These are phyloP conservation scores for Harpagifer antarcticus DNA, from an alignment of 2,797 vertebrate genomes.

Conservation along the genomic window DNA sequence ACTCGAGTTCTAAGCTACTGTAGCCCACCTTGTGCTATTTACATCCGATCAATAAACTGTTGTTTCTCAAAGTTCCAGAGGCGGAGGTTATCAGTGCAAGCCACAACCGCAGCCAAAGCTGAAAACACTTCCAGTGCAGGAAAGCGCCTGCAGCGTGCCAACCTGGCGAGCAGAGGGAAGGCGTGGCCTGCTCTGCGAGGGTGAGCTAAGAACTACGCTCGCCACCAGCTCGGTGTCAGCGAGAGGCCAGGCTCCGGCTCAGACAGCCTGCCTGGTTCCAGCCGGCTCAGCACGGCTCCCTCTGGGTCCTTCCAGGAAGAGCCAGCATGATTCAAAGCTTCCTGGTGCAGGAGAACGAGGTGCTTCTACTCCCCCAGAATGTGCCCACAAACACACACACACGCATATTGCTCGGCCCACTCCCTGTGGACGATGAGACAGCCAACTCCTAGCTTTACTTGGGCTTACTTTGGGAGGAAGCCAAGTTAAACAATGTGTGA, in stretches of 20 bases:
- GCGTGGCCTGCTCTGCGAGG: conserved; percentile 51
- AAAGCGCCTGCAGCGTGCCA: conserved; percentile 67
- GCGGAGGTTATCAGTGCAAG: conserved; percentile 65
- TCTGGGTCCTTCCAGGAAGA: conserved; percentile 85
- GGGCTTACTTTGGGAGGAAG: conserved; percentile 79
- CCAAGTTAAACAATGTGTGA: conserved; percentile 86
- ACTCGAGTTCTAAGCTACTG: conserved; percentile 31
- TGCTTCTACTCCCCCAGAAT: conserved; percentile 60
- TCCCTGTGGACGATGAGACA: conserved; percentile 68
- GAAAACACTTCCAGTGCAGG: conserved; percentile 67
- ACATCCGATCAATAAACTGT: conserved; percentile 61
- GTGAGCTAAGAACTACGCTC: conserved; percentile 52
- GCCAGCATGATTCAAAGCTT: conserved; percentile 72
- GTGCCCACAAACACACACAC: conserved; percentile 59
- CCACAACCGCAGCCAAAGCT: conserved; percentile 56
- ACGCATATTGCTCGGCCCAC: conserved; percentile 38
- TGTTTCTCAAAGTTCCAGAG: conserved; percentile 57
- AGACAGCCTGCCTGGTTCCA: conserved; percentile 66
- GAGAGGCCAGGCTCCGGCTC: conserved; percentile 63
- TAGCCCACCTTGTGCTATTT: conserved; percentile 69
- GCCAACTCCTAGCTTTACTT: conserved; percentile 74
- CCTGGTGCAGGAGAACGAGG: conserved; percentile 72
- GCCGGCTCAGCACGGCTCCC: conserved; percentile 70
- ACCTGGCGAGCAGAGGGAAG: conserved; percentile 68
- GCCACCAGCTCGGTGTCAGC: conserved; percentile 75